Base-by-base conservation (phyloP, 2,113 vertebrate species). In the Pionites leucogaster region DNA sequence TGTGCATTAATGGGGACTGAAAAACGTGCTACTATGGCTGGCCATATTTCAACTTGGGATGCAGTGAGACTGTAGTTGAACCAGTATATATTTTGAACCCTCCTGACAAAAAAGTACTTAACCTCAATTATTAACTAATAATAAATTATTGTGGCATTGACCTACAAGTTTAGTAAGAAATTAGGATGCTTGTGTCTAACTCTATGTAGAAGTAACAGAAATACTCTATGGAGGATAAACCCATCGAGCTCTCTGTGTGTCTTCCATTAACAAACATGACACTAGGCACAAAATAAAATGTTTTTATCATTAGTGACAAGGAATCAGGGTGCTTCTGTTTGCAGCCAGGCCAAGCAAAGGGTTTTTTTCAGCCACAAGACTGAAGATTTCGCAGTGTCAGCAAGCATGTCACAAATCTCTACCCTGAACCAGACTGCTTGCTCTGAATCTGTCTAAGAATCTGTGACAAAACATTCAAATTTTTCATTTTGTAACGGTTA, bases 361-460 rank as follows among this genome's bases (percentile, higher is more conserved):
- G 1, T 0, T 70, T 69, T 81, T 78, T 80, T 24, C 39, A 84
- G 44, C 5, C 11, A 23, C n/a, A 82, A 69, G 35, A 47, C 44
- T 82, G 35, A 28, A 47, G 44, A 80, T 92, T 85, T 92, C 53
- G 57, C 47, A 55, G 27, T 79, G 82, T 79, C 67, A 87, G 42
- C 78, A 91, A 79, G 67, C 24, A 72, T 47, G 82, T 82, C 90
- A 88, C 52, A 87, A 88, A 79, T 69, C 53, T 53, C 79, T 90
- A 77, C 22, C 11, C 53, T 88, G 82, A 92, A 86, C 22, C 33
- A 90, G 92, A 41, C 79, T 82, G 31, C 67, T 90, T 88, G 88
- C 46, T 90, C 94, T 82, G 53, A 97, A 93, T 90, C 88, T 96
- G 95, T 93, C 95, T 69, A 76, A 90, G 59, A 88, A 92, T 28